Evolutionary conservation across 1,140 invertebrate genomes (phyloP), one percentile per base, ranked within the genome.

Genomic region (Drosophila dunni): DNA sequence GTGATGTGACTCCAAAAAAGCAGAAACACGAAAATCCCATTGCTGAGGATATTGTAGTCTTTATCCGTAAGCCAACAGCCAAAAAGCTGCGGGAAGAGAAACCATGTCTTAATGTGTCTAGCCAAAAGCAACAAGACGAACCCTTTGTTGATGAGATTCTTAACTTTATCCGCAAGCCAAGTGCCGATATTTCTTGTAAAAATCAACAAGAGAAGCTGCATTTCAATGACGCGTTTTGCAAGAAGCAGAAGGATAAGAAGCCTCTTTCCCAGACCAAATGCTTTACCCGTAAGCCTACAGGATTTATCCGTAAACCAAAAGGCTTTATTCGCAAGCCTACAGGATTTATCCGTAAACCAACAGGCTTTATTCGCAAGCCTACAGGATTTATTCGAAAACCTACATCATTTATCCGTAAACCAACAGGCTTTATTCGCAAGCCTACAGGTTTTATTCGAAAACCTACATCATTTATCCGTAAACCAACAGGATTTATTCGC

Each of bases 161-260:
- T 15, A 33, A 36, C 0, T 36, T 36, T 7, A 36, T 36, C 13
- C 7, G 51, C 7, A 54, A 54, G 51, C 51, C 34, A 36, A n/a
- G 50, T 10, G 13, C 34, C 17, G 34, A 56, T 40, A 5, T 34
- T 36, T 9, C 10, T 40, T 1, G 7, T 13, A 20, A 17, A 11
- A 56, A 56, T 10, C 53, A 56, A 6, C 13, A 40, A 11, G 36
- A 57, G 0, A 38, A 57, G 0, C 40, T 42, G 10, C 2, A 13
- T 8, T 10, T 20, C 45, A 24, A 10, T 8, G 1, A 29, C n/a
- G 33, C 29, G 10, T 29, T 29, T n/a, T 2, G 24, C 42, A 0
- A 0, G 1, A 60, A 60, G 42, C 40, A 33, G 1, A 60, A 60
- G 1, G 42, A 45, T 7, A 44, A 61, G 0, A 62, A 62, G 29